Percentiles rank a stretch among this genome's conserved stretches.
These are phyloP conservation scores for Palythoa heliodiscus DNA, from an alignment of 92 coral and sea anemone species.

Conservation along the genomic window DNA sequence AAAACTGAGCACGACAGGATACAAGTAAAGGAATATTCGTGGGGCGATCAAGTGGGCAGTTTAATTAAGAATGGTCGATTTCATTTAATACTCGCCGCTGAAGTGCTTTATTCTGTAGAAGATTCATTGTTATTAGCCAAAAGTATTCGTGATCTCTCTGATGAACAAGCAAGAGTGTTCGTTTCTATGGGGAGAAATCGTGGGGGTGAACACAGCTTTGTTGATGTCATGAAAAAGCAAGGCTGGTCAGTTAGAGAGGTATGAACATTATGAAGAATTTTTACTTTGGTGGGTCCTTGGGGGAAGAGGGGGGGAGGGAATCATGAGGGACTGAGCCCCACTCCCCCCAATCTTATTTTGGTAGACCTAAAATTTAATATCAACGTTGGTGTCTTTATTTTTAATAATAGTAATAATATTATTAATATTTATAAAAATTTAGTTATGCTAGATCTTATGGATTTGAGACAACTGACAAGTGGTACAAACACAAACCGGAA, in stretches of 20 bases:
- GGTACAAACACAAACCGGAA: too few species aligned
- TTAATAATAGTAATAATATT: too few species aligned
- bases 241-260: constrained; percentile 81
- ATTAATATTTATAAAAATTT: too few species aligned
- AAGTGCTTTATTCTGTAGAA: constrained; percentile 81
- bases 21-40: constrained; percentile 67
- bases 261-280: constrained; percentile 1
- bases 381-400: too few species aligned
- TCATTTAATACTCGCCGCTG: constrained; percentile 88
- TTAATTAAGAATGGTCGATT: constrained; percentile 67
- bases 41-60: constrained; percentile 67
- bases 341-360: too few species aligned
- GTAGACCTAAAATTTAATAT: too few species aligned
- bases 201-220: constrained; percentile 81
- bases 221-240: constrained; percentile 55
- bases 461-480: too few species aligned
- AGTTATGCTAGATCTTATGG: too few species aligned
- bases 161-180: constrained; percentile 59
- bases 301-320: background rate
- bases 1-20: constrained; percentile 39
- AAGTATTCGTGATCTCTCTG: constrained; percentile 64
- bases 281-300: too few species aligned
- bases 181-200: constrained; percentile 96
- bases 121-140: constrained; percentile 81
- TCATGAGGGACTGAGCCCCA: too few species aligned